Percentiles rank a stretch among this genome's conserved stretches.
Conservation (phyloP, 2,797 vertebrate species). For the Vireo griseus region DNA sequence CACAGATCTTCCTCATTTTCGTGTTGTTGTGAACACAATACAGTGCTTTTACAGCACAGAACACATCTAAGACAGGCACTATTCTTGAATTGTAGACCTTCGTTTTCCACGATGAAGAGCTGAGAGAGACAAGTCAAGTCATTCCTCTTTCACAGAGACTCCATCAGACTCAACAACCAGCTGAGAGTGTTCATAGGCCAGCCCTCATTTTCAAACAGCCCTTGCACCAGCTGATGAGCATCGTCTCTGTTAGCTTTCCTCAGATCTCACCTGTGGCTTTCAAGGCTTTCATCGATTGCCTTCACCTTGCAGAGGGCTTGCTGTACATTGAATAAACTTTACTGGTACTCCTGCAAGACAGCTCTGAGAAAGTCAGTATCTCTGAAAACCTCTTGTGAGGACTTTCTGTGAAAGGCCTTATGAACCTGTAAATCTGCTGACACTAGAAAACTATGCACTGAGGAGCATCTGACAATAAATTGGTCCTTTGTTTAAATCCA, state of each 20-base stretch:
- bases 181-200: accelerated
- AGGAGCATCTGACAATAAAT: neutral
- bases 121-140: neutral
- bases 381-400: neutral
- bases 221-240: neutral
- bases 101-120: neutral
- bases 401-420: neutral
- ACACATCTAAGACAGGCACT: neutral
- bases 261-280: neutral
- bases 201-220: neutral
- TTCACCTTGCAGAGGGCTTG: neutral
- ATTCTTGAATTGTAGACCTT: neutral
- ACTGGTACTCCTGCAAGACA: neutral
- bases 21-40: neutral
- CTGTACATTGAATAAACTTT: neutral
- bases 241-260: too few species aligned
- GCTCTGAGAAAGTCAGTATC: neutral
- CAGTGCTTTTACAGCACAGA: neutral
- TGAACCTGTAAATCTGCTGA: neutral
- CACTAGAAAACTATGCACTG: neutral
- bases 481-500: neutral
- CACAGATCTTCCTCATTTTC: neutral
- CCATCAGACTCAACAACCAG: neutral
- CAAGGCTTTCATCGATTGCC: neutral
- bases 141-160: neutral